A percentile compares a stretch with the other conserved stretches of the same genome.
These are phyloP conservation scores for Noctua fimbriata DNA, from an alignment of 2,888 invertebrate species.

Conservation along the genomic window DNA sequence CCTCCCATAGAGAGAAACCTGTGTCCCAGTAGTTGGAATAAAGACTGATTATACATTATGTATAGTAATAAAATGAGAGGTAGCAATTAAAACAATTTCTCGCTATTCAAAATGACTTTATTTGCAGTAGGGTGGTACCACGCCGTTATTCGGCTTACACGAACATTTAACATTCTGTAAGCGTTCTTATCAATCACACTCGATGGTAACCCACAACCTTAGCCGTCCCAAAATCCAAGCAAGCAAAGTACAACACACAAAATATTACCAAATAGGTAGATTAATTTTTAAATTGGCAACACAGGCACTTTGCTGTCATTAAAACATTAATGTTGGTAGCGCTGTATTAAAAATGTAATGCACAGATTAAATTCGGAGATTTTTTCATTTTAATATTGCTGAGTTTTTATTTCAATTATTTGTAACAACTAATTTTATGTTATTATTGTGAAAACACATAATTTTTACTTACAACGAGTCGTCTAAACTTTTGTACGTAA, in stretches of 20 bases:
- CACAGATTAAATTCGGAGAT: constrained; percentile 64
- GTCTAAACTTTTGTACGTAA: constrained; percentile 28
- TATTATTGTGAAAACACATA: constrained; percentile 35
- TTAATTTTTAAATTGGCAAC: constrained; percentile 50
- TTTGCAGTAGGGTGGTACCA: constrained; percentile 78
- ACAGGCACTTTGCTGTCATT: constrained; percentile 49
- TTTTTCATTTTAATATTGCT: constrained; percentile 56
- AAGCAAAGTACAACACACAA: constrained; percentile 66
- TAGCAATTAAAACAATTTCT: constrained; percentile 60
- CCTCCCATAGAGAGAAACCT: background rate
- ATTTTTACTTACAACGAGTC: constrained; percentile 3
- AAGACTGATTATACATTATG: background rate
- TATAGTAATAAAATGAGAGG: too few relatives aligned
- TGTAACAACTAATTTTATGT: constrained; percentile 25
- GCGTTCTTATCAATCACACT: constrained; percentile 24
- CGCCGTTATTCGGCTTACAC: constrained; percentile 48
- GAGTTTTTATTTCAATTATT: constrained; percentile 4
- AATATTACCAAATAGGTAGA: constrained; percentile 61
- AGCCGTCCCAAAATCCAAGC: constrained; percentile 57
- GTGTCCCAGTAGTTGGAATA: background rate
- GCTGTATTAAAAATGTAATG: constrained; percentile 64
- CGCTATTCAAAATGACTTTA: constrained; percentile 80
- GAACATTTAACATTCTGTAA: constrained; percentile 29
- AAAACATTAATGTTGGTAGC: constrained; percentile 47
- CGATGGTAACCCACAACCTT: constrained; percentile 37